These are phyloP conservation scores for Chelonus insularis DNA, from an alignment of 1,140 invertebrate genomes.

Conservation along the genomic window DNA sequence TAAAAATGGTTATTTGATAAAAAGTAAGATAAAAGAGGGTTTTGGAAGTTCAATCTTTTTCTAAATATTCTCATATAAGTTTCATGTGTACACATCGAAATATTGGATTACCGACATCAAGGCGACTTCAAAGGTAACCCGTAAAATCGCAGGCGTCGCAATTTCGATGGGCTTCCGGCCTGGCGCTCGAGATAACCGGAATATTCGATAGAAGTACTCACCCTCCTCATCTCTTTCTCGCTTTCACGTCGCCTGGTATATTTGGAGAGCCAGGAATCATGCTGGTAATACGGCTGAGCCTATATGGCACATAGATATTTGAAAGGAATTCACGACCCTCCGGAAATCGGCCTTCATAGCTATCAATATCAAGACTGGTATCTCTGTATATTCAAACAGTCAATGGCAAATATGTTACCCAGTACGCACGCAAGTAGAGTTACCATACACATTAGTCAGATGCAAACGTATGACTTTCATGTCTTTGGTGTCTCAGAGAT, in stretches of 20 bases:
- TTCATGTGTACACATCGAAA: background rate
- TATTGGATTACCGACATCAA: conserved; percentile 5
- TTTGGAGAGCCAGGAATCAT: conserved; percentile 1
- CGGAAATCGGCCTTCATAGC: background rate
- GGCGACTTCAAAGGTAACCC: conserved; percentile 6
- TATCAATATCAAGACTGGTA: background rate
- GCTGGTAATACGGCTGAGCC: background rate
- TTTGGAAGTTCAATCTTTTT: too few relatives aligned
- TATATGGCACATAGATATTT: conserved; percentile 6
- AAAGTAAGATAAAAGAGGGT: too few relatives aligned
- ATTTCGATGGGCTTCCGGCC: conserved; percentile 10
- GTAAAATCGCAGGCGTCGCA: conserved; percentile 4
- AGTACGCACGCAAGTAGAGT: background rate
- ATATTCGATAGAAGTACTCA: background rate
- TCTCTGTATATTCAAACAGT: background rate
- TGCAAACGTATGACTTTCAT: background rate
- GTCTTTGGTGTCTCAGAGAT: background rate
- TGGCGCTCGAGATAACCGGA: conserved; percentile 12
- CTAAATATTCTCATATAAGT: too few relatives aligned
- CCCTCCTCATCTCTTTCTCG: background rate
- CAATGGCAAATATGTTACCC: background rate
- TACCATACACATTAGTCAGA: too few relatives aligned
- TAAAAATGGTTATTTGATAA: too few relatives aligned
- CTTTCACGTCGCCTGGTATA: background rate
- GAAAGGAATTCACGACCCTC: conserved; percentile 1